These are phyloP conservation scores for Cordilura impudica DNA, from an alignment of 2,888 invertebrate species.

Conservation along the genomic window DNA sequence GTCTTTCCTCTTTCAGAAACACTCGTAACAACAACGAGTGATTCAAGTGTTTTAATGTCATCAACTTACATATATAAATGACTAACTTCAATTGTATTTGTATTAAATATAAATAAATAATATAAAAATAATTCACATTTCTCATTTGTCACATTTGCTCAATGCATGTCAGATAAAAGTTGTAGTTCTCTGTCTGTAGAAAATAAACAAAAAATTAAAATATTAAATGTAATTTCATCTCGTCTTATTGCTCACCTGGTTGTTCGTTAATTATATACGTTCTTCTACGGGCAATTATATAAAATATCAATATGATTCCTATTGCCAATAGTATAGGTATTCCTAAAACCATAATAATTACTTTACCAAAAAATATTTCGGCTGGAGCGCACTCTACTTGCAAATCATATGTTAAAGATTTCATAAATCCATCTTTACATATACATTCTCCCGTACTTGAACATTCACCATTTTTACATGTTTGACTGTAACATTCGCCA, in stretches of 20 bases:
- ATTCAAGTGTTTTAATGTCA: too few relatives aligned
- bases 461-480: conserved; percentile 46
- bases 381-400: conserved; percentile 29
- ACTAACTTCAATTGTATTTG: too few relatives aligned
- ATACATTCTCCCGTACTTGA: conserved; percentile 37
- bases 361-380: conserved; percentile 38
- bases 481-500: conserved; percentile 7
- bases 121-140: too few relatives aligned
- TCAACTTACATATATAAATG: too few relatives aligned
- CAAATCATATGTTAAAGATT: conserved; percentile 32
- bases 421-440: conserved; percentile 47
- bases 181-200: neutral
- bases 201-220: neutral
- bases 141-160: neutral
- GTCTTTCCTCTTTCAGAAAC: too few relatives aligned
- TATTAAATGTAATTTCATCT: neutral
- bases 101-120: too few relatives aligned
- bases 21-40: too few relatives aligned
- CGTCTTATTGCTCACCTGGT: conserved; percentile 14
- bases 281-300: conserved; percentile 7
- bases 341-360: conserved; percentile 38
- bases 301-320: conserved; percentile 13
- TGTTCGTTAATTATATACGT: conserved; percentile 17
- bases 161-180: neutral
- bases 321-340: conserved; percentile 24